Evolutionary conservation across 2,888 invertebrate genomes (phyloP), one percentile per base, ranked within the genome.

Genomic region (Macrosiphum euphorbiae): DNA sequence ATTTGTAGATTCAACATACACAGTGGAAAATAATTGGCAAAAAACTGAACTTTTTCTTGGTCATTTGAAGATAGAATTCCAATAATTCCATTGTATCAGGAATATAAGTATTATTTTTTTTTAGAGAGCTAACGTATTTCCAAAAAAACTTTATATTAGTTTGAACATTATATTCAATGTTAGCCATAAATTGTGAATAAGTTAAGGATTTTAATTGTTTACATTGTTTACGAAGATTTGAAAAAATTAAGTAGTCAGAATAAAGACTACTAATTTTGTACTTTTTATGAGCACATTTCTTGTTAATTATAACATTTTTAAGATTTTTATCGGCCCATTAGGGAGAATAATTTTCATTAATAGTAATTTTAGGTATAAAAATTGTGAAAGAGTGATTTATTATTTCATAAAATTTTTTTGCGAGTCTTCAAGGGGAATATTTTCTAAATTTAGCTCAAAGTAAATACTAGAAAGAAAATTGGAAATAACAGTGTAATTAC

Each of bases 161-260:
- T 52, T 52, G 52, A 52, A 52, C 16, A 52, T 52, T 52, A 87
- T 50, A 10, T n/a, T 87, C 50, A 87, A 87, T 50, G 5, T 50
- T 87, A 87, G 50, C 52, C n/a, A 87, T 87, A 87, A 26, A 50
- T 87, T 87, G 10, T 87, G 87, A 87, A 87, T 87, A n/a, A 84
- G 24, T 84, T 84, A 44, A 28, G 28, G 84, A 84, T 84, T 44
- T 84, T 84, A 84, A 84, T 24, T 84, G 24, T 41, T 84, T 84
- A 24, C 84, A 84, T 84, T 20, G 84, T 24, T 84, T 84, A 41
- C 44, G 41, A 41, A 84, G 24, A 41, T 3, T 24, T 84, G 52
- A 41, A 84, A 84, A 84, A 84, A 41, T 84, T 41, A 84, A 84
- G 24, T 20, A 84, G 24, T 84, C 41, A 20, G 41, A 84, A 41